phyloP scores from a whole-genome alignment of 2,113 vertebrate genomes.

The Budorcas taxicolor region DNA sequence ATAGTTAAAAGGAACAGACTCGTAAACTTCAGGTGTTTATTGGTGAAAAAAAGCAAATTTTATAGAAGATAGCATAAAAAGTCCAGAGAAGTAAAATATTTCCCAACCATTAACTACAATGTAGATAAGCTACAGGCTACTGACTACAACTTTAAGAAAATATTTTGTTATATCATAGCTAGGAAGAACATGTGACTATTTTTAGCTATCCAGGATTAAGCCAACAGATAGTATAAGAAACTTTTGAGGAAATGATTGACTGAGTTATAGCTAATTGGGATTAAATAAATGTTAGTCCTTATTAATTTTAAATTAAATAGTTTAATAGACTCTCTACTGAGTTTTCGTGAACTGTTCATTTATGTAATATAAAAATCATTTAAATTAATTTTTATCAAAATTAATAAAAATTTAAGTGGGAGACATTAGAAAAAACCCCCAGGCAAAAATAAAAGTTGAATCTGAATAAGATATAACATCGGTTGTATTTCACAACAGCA shows the following conservation, averaged over 20 bases:
- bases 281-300: conserved; percentile 11
- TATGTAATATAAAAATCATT: background rate
- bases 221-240: background rate
- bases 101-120: background rate
- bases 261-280: background rate
- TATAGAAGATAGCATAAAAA: background rate
- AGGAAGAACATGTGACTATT: background rate
- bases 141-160: background rate
- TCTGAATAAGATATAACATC: background rate
- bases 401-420: background rate
- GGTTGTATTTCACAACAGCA: background rate
- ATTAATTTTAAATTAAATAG: background rate
- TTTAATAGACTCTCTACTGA: background rate
- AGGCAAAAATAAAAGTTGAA: conserved; percentile 1
- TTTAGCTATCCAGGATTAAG: background rate
- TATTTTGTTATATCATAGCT: conserved; percentile 5
- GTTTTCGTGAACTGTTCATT: background rate
- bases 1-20: background rate
- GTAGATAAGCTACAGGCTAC: background rate
- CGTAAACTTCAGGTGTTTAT: background rate
- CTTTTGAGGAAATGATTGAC: background rate
- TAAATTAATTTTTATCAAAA: background rate
- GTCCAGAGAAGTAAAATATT: background rate
- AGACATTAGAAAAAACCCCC: background rate
- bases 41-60: background rate